Evolutionary conservation across 2,888 invertebrate genomes (phyloP).

Genomic region (Glaucopsyche alexis): DNA sequence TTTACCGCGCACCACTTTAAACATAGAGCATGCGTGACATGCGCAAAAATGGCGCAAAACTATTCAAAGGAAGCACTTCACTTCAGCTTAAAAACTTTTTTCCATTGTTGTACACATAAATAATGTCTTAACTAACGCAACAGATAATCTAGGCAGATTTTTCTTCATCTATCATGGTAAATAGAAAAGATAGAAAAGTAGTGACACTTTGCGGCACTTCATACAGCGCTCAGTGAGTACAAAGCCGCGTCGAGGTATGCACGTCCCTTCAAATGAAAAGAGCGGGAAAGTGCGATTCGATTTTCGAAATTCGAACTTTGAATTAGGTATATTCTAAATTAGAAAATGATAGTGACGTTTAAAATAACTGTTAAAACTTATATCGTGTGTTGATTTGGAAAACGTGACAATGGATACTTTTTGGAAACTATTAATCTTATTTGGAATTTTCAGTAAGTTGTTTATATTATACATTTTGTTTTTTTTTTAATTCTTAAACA

Average conservation of each 20-base stretch:
- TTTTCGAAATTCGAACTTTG: conserved; percentile 38
- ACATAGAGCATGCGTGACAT: no score
- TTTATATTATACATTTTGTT: not conserved
- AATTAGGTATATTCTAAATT: conserved; percentile 29
- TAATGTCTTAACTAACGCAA: no score
- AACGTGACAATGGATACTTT: conserved; percentile 36
- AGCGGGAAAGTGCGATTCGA: conserved; percentile 47
- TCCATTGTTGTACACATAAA: no score
- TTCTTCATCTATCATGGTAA: no score
- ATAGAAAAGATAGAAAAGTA: not conserved
- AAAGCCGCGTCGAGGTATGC: conserved; percentile 38
- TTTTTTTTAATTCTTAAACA: no score
- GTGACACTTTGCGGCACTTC: not conserved
- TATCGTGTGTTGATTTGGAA: not conserved
- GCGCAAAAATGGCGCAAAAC: no score
- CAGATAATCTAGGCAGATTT: no score
- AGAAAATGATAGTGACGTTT: conserved; percentile 33
- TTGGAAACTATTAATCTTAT: conserved; percentile 24
- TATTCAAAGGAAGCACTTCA: no score
- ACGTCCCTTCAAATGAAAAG: conserved; percentile 43
- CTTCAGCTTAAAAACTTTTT: no score
- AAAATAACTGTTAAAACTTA: not conserved
- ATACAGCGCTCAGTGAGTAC: conserved; percentile 42
- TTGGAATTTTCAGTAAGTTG: conserved; percentile 24
- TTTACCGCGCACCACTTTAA: no score